A percentile compares a stretch with the other conserved stretches of the same genome.
Evolutionary conservation across 2,888 invertebrate species (phyloP).

Genomic region (Macaria liturata): DNA sequence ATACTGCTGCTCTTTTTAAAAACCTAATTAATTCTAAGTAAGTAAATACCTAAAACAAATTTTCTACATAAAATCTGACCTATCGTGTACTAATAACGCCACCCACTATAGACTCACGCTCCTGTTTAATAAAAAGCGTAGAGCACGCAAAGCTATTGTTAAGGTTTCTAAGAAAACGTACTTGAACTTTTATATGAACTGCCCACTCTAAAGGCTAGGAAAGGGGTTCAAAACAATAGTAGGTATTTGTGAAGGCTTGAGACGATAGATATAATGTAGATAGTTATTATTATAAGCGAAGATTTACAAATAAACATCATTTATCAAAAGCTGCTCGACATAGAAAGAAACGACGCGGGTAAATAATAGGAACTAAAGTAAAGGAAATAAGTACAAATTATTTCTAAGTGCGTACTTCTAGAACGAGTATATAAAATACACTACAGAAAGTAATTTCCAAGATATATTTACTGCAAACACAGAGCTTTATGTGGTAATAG

Average conservation of each 20-base stretch:
- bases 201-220: conserved; percentile 18
- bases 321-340: too few relatives aligned
- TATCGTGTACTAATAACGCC: conserved; percentile 10
- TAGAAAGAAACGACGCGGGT: too few relatives aligned
- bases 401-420: too few relatives aligned
- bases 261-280: background rate
- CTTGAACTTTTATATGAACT: conserved; percentile 21
- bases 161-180: conserved; percentile 16
- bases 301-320: too few relatives aligned
- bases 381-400: too few relatives aligned
- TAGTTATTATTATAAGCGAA: too few relatives aligned
- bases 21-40: too few relatives aligned
- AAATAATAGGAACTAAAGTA: too few relatives aligned
- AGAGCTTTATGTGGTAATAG: conserved; percentile 9
- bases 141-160: conserved; percentile 24
- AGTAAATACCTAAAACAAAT: too few relatives aligned
- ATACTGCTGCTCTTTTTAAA: too few relatives aligned
- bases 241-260: background rate
- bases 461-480: conserved; percentile 5
- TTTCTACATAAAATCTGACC: conserved; percentile 8
- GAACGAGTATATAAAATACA: too few relatives aligned
- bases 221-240: conserved; percentile 9
- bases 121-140: conserved; percentile 9
- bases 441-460: background rate
- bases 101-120: conserved; percentile 8